A percentile compares a stretch with the other conserved stretches of the same genome.
Conservation (phyloP, 2,797 vertebrate species). For the Oreochromis grahami region DNA sequence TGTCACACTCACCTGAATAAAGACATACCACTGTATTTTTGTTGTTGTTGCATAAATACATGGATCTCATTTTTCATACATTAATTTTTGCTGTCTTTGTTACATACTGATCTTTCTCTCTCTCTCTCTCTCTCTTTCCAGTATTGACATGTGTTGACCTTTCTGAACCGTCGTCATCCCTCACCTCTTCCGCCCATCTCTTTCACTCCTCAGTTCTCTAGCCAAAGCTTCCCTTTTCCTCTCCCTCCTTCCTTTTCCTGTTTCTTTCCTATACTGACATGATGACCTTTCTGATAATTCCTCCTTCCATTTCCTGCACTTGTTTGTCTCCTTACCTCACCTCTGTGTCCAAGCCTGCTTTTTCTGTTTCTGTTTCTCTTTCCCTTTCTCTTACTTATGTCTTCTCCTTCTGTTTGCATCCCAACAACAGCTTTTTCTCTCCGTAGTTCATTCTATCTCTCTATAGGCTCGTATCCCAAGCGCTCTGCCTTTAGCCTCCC, state of each 20-base stretch:
- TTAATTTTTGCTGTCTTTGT: background rate
- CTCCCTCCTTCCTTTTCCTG: background rate
- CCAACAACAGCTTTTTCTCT: background rate
- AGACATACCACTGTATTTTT: background rate
- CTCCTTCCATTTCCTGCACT: background rate
- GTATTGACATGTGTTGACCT: constrained; percentile 44
- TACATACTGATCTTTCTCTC: constrained; percentile 53
- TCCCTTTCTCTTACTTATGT: background rate
- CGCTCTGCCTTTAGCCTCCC: background rate
- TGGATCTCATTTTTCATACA: background rate
- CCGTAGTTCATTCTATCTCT: background rate
- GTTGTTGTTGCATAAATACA: background rate
- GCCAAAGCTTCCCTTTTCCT: background rate
- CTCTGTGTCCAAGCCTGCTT: background rate
- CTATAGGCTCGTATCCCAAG: background rate
- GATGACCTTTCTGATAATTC: constrained; percentile 25
- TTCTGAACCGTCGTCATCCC: constrained; percentile 21
- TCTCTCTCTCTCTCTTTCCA: constrained; percentile 74
- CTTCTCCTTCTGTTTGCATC: background rate
- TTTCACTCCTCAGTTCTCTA: background rate
- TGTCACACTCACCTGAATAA: background rate
- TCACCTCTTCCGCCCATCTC: background rate
- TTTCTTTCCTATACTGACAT: constrained; percentile 14
- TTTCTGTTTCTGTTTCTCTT: background rate
- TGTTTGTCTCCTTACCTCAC: background rate